Evolutionary conservation across 2,113 vertebrate species (phyloP).

Genomic region (Ranitomeya variabilis): DNA sequence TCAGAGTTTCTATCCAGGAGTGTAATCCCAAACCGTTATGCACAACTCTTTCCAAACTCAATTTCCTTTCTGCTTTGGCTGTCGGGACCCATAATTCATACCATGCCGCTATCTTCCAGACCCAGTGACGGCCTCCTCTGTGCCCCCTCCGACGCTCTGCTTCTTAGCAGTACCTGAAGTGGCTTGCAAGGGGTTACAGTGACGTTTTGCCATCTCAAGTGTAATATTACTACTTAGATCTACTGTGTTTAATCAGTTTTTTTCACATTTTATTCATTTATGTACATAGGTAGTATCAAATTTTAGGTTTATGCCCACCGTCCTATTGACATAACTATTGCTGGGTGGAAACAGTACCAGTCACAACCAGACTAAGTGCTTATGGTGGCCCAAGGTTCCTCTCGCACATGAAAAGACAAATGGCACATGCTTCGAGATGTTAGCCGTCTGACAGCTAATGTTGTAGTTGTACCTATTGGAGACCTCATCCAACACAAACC

Average conservation of each 20-base stretch:
- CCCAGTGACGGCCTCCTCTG: not conserved
- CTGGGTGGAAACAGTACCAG: too few species aligned
- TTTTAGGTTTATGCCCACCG: not conserved
- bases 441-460: too few species aligned
- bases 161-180: not conserved
- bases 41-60: constrained; percentile 50
- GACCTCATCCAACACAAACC: too few species aligned
- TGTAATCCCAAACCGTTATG: constrained; percentile 52
- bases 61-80: constrained; percentile 55
- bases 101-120: constrained; percentile 46
- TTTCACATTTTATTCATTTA: not conserved
- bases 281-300: not conserved
- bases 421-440: too few species aligned
- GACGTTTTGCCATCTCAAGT: not conserved
- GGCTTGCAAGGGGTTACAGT: not conserved
- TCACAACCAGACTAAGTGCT: too few species aligned
- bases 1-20: constrained; percentile 46
- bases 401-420: too few species aligned
- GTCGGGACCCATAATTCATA: constrained; percentile 50
- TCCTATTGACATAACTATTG: too few species aligned
- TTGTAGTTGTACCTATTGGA: too few species aligned
- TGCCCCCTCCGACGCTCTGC: not conserved
- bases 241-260: not conserved
- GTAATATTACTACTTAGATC: too few species aligned
- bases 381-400: too few species aligned